Evolutionary conservation across 2,888 invertebrate species (phyloP).

Genomic region (Pemphredon lugubris): DNA sequence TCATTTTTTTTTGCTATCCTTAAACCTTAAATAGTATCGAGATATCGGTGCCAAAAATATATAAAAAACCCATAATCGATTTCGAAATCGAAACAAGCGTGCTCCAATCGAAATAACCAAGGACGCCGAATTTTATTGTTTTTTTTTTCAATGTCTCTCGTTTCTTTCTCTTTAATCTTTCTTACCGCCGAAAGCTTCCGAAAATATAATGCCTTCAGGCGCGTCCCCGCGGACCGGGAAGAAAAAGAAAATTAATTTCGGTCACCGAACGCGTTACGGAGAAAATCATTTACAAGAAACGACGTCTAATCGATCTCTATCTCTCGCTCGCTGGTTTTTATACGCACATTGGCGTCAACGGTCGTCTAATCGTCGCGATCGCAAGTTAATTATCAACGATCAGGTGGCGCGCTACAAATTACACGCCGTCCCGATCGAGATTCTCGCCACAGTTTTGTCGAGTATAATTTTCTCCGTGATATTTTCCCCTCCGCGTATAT

Average conservation of each 20-base stretch:
- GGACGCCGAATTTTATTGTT: constrained; percentile 74
- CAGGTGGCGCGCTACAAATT: constrained; percentile 9
- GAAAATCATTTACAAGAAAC: constrained; percentile 40
- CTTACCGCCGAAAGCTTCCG: constrained; percentile 38
- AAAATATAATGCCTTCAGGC: constrained; percentile 45
- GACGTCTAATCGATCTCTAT: no score
- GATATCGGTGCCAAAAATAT: constrained; percentile 81
- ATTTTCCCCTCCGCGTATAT: constrained; percentile 44
- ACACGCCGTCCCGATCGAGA: constrained; percentile 51
- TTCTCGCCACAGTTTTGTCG: no score
- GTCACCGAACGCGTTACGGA: constrained; percentile 41
- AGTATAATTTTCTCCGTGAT: constrained; percentile 31
- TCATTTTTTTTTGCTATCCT: constrained; percentile 46
- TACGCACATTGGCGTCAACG: no score
- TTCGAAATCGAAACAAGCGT: constrained; percentile 72
- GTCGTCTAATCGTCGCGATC: no score
- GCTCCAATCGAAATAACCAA: constrained; percentile 69
- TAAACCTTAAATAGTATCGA: constrained; percentile 80
- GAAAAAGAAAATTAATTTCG: constrained; percentile 38
- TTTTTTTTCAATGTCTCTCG: constrained; percentile 3
- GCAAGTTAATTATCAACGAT: neutral
- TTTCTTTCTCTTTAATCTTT: neutral
- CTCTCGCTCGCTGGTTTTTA: no score
- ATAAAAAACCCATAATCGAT: constrained; percentile 79
- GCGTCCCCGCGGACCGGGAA: constrained; percentile 41